These are phyloP conservation scores for Uria aalge DNA, from an alignment of 2,113 vertebrate genomes.

Conservation along the genomic window DNA sequence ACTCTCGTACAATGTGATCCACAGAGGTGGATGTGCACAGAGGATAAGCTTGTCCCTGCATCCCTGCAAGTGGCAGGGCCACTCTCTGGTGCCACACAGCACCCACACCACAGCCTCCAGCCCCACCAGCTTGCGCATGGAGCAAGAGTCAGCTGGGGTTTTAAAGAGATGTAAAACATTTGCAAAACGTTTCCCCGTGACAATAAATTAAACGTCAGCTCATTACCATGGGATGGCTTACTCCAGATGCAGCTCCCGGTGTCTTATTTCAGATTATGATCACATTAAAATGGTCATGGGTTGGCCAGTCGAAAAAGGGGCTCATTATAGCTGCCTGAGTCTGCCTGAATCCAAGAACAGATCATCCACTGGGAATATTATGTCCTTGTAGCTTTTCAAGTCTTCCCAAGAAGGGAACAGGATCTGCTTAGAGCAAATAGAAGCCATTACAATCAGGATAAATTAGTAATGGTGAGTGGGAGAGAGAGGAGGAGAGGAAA, in stretches of 20 bases:
- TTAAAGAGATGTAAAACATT: not conserved
- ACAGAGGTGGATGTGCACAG: fast-evolving
- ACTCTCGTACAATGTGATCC: not conserved
- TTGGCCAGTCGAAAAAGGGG: not conserved
- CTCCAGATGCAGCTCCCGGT: not conserved
- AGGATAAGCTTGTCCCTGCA: not conserved
- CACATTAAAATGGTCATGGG: not conserved
- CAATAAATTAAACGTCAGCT: not conserved
- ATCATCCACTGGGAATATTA: conserved; percentile 31
- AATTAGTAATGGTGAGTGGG: conserved; percentile 54
- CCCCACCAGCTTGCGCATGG: not conserved
- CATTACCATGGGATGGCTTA: not conserved
- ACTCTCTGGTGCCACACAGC: not conserved
- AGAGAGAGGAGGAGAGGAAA: not conserved
- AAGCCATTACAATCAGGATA: conserved; percentile 23
- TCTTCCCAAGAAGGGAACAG: conserved; percentile 15
- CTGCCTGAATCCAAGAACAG: not conserved
- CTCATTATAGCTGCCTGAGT: not conserved
- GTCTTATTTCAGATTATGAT: conserved; percentile 17
- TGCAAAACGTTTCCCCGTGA: not conserved
- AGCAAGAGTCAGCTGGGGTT: not conserved
- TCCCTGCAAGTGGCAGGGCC: not conserved
- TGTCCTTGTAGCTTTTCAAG: conserved; percentile 7
- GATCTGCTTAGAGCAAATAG: conserved; percentile 30
- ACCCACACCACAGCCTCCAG: not conserved